These are phyloP conservation scores for Epinotia brunnichana DNA, from an alignment of 2,888 invertebrate species.

Conservation along the genomic window DNA sequence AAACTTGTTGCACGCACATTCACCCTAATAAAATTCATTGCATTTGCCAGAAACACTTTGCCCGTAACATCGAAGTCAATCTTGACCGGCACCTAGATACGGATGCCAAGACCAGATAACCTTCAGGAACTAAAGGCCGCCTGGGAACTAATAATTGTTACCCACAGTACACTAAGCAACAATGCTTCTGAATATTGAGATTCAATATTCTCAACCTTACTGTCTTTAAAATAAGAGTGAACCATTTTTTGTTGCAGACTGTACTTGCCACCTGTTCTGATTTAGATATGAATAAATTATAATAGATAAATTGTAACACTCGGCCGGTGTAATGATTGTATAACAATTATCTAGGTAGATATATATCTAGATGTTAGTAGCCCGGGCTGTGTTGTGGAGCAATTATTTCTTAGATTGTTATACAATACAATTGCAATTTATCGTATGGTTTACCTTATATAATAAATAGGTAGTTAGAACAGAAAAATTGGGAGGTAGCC, in stretches of 20 bases:
- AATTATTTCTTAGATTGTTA: conserved; percentile 9
- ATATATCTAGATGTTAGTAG: conserved; percentile 11
- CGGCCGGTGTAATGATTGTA: conserved; percentile 10
- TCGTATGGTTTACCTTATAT: too few relatives aligned
- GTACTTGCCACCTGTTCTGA: conserved; percentile 37
- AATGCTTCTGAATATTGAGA: too few relatives aligned
- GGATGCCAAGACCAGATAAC: conserved; percentile 36
- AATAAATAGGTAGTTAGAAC: too few relatives aligned
- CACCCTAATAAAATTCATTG: conserved; percentile 22
- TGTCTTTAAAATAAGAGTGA: conserved; percentile 2
- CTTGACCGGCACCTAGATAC: conserved; percentile 38
- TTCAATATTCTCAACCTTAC: neutral
- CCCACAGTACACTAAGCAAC: conserved; percentile 11
- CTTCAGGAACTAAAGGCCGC: conserved; percentile 34
- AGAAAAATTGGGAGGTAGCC: neutral
- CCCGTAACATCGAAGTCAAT: conserved; percentile 10
- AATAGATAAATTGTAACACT: conserved; percentile 32
- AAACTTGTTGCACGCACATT: neutral
- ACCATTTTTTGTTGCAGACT: conserved; percentile 1
- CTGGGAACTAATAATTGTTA: conserved; percentile 36
- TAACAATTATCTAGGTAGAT: conserved; percentile 15
- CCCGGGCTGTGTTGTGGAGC: neutral
- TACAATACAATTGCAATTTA: neutral
- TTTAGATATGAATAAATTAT: conserved; percentile 42
- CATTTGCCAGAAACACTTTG: conserved; percentile 21